These are phyloP conservation scores for Habropoda laboriosa DNA, from an alignment of 1,140 invertebrate species.

Conservation along the genomic window DNA sequence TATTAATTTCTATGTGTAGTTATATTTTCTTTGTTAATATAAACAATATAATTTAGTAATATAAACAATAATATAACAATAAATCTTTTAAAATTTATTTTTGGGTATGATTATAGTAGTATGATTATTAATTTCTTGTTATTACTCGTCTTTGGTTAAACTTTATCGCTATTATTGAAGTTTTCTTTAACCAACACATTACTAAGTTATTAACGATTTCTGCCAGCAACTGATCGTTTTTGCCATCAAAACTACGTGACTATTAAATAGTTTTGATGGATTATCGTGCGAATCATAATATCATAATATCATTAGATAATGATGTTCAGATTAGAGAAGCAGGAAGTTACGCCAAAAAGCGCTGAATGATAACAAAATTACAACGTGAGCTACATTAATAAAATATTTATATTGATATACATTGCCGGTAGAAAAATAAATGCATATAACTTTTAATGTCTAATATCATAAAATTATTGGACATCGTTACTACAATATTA, in stretches of 20 bases:
- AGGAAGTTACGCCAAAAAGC: conserved; percentile 64
- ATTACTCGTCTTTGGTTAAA: neutral
- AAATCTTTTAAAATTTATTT: too few relatives aligned
- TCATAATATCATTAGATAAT: conserved; percentile 46
- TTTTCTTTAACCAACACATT: neutral
- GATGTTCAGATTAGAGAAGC: conserved; percentile 44
- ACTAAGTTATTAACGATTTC: conserved; percentile 1
- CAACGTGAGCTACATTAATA: conserved; percentile 51
- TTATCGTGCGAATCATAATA: conserved; percentile 20
- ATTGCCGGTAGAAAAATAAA: conserved; percentile 54
- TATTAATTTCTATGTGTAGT: neutral
- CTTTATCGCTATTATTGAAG: neutral
- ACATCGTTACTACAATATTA: conserved; percentile 32
- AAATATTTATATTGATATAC: conserved; percentile 57
- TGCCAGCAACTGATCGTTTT: conserved; percentile 10
- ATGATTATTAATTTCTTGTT: neutral
- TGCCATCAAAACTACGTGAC: conserved; percentile 23
- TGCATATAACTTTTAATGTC: conserved; percentile 56
- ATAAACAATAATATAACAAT: neutral
- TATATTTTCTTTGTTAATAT: neutral
- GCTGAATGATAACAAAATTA: conserved; percentile 53
- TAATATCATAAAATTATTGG: conserved; percentile 54
- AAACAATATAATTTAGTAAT: too few relatives aligned
- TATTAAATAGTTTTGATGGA: neutral
- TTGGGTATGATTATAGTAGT: neutral